Percentiles rank a stretch among this genome's conserved stretches.
phyloP scores from a whole-genome alignment of 1,140 invertebrate genomes.

The Cydia fagiglandana region DNA sequence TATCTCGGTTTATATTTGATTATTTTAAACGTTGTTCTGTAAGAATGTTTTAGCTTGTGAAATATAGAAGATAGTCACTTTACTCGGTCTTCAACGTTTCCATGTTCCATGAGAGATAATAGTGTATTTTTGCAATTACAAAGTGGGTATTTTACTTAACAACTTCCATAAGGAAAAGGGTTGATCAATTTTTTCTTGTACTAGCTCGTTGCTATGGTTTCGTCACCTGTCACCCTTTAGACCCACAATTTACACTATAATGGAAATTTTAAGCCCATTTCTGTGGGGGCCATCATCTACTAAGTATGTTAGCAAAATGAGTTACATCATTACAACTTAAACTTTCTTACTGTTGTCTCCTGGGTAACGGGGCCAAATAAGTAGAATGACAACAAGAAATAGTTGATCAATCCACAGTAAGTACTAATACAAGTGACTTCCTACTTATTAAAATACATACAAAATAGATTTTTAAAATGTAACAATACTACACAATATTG shows the following conservation, averaged over 20 bases:
- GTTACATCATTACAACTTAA: neutral
- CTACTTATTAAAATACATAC: too few species aligned
- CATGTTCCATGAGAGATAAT: too few species aligned
- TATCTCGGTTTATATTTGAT: neutral
- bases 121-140: neutral
- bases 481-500: neutral
- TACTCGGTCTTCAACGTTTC: too few species aligned
- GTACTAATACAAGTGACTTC: neutral
- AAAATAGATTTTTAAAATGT: neutral
- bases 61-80: too few species aligned
- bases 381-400: neutral
- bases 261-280: neutral
- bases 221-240: too few species aligned
- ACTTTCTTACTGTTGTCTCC: neutral
- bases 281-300: neutral
- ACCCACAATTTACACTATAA: too few species aligned
- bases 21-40: neutral
- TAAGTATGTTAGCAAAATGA: neutral
- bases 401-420: neutral
- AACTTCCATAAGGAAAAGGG: neutral
- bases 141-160: neutral
- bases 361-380: neutral
- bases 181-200: neutral
- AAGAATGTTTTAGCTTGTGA: neutral
- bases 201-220: too few species aligned